Evolutionary conservation across 2,888 invertebrate species (phyloP).

Genomic region (Ctenicera cuprea): DNA sequence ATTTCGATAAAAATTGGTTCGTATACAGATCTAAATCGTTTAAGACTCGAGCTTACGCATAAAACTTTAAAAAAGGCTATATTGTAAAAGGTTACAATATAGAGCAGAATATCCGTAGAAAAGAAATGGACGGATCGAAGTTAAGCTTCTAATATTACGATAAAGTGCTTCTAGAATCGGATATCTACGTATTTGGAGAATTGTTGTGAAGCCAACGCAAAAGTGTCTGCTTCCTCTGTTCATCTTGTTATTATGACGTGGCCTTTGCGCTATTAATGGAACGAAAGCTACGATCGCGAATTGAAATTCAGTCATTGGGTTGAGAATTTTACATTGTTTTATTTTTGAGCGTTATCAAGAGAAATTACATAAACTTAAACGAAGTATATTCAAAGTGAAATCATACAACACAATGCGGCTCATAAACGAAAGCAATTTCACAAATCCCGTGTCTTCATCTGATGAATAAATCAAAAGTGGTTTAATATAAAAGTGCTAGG

Average conservation of each 20-base stretch:
- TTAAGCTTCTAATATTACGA: conserved; percentile 31
- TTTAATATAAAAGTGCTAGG: conserved; percentile 22
- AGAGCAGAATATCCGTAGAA: not conserved
- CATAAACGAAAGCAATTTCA: conserved; percentile 7
- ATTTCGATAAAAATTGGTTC: too few relatives aligned
- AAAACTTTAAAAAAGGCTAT: conserved; percentile 4
- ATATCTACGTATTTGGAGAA: conserved; percentile 19
- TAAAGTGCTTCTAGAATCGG: conserved; percentile 18
- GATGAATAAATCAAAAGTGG: conserved; percentile 25
- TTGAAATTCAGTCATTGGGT: not conserved
- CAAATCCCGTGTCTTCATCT: not conserved
- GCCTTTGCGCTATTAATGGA: not conserved
- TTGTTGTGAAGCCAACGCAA: not conserved
- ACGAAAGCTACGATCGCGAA: not conserved
- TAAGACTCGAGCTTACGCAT: not conserved
- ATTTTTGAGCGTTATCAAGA: not conserved
- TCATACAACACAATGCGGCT: not conserved
- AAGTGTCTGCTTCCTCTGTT: conserved; percentile 2
- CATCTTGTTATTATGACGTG: conserved; percentile 2
- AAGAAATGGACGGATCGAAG: conserved; percentile 19
- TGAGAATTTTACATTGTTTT: not conserved
- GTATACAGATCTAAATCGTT: too few relatives aligned
- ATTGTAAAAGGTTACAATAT: conserved; percentile 6
- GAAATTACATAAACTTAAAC: not conserved
- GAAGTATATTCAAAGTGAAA: not conserved